Evolutionary conservation across 1,140 invertebrate genomes (phyloP), one percentile per base, ranked within the genome.

Genomic region (Drosophila athabasca): DNA sequence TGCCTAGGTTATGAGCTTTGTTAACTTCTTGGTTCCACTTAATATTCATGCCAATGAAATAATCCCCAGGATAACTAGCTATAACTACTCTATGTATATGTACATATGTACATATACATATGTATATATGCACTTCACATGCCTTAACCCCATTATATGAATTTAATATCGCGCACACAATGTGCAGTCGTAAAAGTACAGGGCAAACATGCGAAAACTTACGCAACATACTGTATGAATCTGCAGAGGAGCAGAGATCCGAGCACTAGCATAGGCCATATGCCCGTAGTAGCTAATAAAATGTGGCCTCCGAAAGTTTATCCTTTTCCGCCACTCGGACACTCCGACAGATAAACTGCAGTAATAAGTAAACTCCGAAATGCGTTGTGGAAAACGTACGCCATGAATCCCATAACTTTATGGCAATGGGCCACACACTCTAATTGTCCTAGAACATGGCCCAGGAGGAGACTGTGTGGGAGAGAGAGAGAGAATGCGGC

Each of bases 371-470:
- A 85, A 68, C 72, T 62, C 35, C 51, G 58, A 79, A 84, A 79
- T 71, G 80, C 77, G 77, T 68, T 66, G 66, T 59, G 61, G 51
- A 54, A 62, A 80, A 80, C 73, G 82, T 87, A 65, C 43, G 48
- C 66, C 83, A 87, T 85, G 82, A 87, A 87, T 85, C 59, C 78
- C 67, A 85, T 79, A 87, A 87, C 82, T 85, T 87, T 85, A 85
- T 76, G 82, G 73, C 82, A 77, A 81, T 87, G 82, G 67, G 80
- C 50, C 62, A 67, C 35, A 39, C 35, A 39, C 78, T 85, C 78
- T 87, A 85, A 85, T 87, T 85, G 82, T 87, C 46, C 66, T 44
- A 68, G 69, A 79, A 82, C 64, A 73, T 46, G 53, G 35, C 15
- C 62, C 4, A n/a, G 13, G 45, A 49, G 35, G 6, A 9, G 24